These are phyloP conservation scores for Malthinus seriepunctatus DNA, from an alignment of 2,888 invertebrate species.

Conservation along the genomic window DNA sequence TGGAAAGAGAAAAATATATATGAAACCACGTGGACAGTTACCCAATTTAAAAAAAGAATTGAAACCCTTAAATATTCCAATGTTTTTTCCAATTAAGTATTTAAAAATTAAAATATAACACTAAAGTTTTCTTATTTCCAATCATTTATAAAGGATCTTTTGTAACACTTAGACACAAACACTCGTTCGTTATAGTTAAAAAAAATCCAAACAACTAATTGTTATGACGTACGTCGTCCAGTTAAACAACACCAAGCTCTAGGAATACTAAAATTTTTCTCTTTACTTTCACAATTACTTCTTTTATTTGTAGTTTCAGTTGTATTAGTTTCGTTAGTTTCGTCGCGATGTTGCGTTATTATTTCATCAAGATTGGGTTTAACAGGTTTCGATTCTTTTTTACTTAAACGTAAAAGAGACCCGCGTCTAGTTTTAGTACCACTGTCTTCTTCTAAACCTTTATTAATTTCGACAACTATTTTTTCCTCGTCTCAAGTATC, in stretches of 20 bases:
- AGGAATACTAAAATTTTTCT: conserved; percentile 56
- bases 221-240: conserved; percentile 51
- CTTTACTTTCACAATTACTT: conserved; percentile 31
- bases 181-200: background rate
- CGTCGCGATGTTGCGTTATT: conserved; percentile 39
- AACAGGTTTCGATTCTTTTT: conserved; percentile 16
- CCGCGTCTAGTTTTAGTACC: conserved; percentile 11
- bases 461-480: conserved; percentile 50
- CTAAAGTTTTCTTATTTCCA: background rate
- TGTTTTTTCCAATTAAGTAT: too few species aligned
- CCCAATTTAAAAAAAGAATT: too few species aligned
- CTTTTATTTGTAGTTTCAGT: conserved; percentile 11
- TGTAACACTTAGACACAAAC: too few species aligned
- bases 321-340: conserved; percentile 23
- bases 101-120: background rate
- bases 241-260: conserved; percentile 60
- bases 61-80: too few species aligned
- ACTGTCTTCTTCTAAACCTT: conserved; percentile 27
- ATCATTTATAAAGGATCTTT: too few species aligned
- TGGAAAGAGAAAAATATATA: too few species aligned
- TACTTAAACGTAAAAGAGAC: conserved; percentile 5
- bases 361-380: conserved; percentile 46
- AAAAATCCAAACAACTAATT: conserved; percentile 8
- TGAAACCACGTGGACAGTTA: too few species aligned
- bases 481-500: conserved; percentile 54